Evolutionary conservation across 2,888 invertebrate species (phyloP), one percentile per base, ranked within the genome.

Genomic region (Leucania comma): DNA sequence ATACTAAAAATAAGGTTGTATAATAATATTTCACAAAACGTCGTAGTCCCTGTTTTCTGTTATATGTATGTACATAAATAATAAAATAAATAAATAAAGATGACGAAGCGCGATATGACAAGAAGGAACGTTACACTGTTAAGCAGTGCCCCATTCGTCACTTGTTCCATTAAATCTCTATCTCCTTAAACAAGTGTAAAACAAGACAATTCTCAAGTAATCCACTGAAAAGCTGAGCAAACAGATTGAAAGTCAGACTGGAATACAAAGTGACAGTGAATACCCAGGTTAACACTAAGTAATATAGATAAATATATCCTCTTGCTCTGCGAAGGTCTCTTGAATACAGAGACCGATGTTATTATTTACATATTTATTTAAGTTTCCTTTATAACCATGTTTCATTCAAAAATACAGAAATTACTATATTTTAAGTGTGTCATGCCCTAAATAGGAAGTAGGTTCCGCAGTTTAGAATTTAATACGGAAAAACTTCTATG

Each of bases 241-340:
- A 78, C 73, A 78, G 74, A 82, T 81, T 80, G 72, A 68, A 69
- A 70, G 59, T 74, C 62, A 63, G 76, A 59, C 68, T 54, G 46
- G 81, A 74, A 85, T 82, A 82, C 75, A 71, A 75, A 80, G 74
- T 67, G 72, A 56, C 62, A 35, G n/a, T 64, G 64, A 70, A 74
- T 66, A 74, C 68, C 62, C 67, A 75, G 56, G 70, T 73, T 76
- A 63, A 68, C 75, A 75, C 69, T 60, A 68, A 50, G 48, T 68
- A 51, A 67, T 63, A 56, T 32, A 66, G 64, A 69, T 71, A 29
- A 3, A 29, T 32, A 38, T 38, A 75, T 70, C 48, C 35, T 22
- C 56, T 69, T 67, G 58, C 62, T 64, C 24, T 38, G 61, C 24
- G n/a, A 26, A 67, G 78, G 75, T 54, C 68, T 10, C 46, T 32